Conservation (phyloP, 2,888 invertebrate species). For the Yponomeuta malinellus region DNA sequence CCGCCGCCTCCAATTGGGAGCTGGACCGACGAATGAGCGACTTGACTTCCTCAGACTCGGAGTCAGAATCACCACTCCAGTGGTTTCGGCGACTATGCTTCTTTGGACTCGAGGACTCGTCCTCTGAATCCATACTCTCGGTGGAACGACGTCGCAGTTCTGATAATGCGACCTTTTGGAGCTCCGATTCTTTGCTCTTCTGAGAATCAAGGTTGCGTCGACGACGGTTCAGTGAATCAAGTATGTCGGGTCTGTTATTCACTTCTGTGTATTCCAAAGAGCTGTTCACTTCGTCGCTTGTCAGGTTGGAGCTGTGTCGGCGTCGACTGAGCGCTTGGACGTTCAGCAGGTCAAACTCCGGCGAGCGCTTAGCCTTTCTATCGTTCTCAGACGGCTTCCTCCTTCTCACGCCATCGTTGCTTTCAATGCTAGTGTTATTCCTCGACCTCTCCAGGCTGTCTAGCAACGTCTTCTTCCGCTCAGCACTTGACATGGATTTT, state of each 20-base stretch:
- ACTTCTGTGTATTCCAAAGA: slow-evolving; percentile 68
- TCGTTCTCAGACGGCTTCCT: slow-evolving; percentile 59
- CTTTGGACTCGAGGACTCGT: slow-evolving; percentile 54
- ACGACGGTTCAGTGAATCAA: slow-evolving; percentile 58
- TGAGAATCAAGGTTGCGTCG: slow-evolving; percentile 44
- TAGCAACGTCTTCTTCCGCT: slow-evolving; percentile 64
- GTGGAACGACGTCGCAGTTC: slow-evolving; percentile 63
- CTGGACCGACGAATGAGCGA: slow-evolving; percentile 79
- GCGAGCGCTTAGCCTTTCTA: slow-evolving; percentile 61
- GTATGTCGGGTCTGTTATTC: slow-evolving; percentile 65
- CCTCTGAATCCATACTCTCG: slow-evolving; percentile 60
- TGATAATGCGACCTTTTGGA: slow-evolving; percentile 58
- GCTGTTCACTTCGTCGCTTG: slow-evolving; percentile 69
- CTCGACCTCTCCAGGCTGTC: slow-evolving; percentile 67
- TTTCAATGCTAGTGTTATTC: slow-evolving; percentile 67
- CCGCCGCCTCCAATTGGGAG: slow-evolving; percentile 77
- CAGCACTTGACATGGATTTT: slow-evolving; percentile 69
- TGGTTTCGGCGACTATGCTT: slow-evolving; percentile 46
- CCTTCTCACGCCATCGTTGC: slow-evolving; percentile 57
- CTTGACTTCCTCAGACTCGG: slow-evolving; percentile 79
- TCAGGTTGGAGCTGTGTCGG: slow-evolving; percentile 65
- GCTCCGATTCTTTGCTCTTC: slow-evolving; percentile 41
- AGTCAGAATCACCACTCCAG: slow-evolving; percentile 74
- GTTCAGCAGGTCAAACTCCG: slow-evolving; percentile 64
- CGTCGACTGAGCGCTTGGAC: slow-evolving; percentile 59